These are phyloP conservation scores for Drosophila birchii DNA, from an alignment of 2,888 invertebrate genomes.

Conservation along the genomic window DNA sequence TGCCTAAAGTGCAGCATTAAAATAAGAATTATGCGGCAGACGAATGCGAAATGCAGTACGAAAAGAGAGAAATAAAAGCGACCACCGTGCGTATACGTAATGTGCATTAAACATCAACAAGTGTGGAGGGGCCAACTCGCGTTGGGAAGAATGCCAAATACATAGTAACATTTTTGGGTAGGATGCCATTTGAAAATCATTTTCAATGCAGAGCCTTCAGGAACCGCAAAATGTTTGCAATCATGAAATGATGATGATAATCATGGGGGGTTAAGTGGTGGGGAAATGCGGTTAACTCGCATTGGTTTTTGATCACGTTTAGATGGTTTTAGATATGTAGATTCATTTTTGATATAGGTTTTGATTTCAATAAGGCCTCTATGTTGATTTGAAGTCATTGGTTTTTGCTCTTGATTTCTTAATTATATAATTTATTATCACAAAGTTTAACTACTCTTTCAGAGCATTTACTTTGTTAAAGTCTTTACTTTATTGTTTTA, in stretches of 20 bases:
- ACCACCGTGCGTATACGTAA: slow-evolving; percentile 64
- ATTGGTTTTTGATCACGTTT: slow-evolving; percentile 27
- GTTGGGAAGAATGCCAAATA: slow-evolving; percentile 45
- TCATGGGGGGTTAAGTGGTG: neutral
- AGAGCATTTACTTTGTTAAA: neutral
- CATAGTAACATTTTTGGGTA: slow-evolving; percentile 34
- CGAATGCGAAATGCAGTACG: slow-evolving; percentile 21
- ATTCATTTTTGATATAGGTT: neutral
- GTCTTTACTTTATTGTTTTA: neutral
- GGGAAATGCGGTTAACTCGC: neutral
- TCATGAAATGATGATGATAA: slow-evolving; percentile 16
- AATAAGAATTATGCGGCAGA: slow-evolving; percentile 58
- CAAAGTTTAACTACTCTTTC: neutral
- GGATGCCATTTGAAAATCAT: slow-evolving; percentile 40
- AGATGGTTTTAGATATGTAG: neutral
- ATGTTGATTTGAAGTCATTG: neutral
- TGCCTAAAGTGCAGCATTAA: slow-evolving; percentile 44
- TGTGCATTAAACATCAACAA: slow-evolving; percentile 63
- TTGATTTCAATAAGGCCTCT: neutral
- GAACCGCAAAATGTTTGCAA: slow-evolving; percentile 31
- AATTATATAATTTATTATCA: too few species aligned
- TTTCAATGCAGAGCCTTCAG: slow-evolving; percentile 32
- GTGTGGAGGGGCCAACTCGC: slow-evolving; percentile 35
- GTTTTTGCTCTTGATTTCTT: neutral
- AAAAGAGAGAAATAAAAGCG: slow-evolving; percentile 19